Base-by-base conservation (phyloP, 92 coral and sea anemone species). In the Pocillopora meandrina region DNA sequence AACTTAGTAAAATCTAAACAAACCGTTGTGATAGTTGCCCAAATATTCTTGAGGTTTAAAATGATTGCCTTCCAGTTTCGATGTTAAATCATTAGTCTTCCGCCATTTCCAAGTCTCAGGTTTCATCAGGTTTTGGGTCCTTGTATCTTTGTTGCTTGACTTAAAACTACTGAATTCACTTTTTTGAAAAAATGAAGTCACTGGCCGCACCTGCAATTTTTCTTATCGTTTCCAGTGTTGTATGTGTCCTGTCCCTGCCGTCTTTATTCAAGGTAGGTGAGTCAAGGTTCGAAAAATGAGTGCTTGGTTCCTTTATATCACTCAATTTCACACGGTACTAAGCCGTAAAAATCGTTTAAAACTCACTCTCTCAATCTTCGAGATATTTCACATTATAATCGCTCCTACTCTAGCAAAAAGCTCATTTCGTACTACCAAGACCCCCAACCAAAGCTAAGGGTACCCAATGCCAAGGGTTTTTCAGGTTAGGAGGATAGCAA, bases 241-340 rank as follows among this genome's bases (percentile, higher is more conserved):
- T 76, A 8, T 76, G 80, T 17, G 80, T 76, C 60, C 33, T 76
- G 80, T 58, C 80, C 42, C 80, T 66, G n/a, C 8, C 55, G 17
- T 33, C 65, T 49, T 17, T 34, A 42, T 59, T 76, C 55, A 76
- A 76, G 80, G 80, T 76, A 76, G 63, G 80, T 60, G 31, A 57
- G 67, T 13, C 35, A 33, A 8, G 72, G 49, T 13, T 42, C 17
- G 14, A 9, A 68, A 68, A 34, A 2, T 12, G 2, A 68, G 16
- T 4, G 72, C 19, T 13, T 4, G 49, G 15, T 33, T 57, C 61
- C 31, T 26, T 26, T 12, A 18, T 3, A 10, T 3, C 11, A 12
- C 14, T 23, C 1, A 19, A 57, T 57, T 57, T 57, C 71, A 23
- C 31, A n/a, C 69, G 33, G 34, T 9, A 26, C 31, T 26, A 26